These are phyloP conservation scores for Merluccius polli DNA, from an alignment of 2,797 vertebrate species.

Conservation along the genomic window DNA sequence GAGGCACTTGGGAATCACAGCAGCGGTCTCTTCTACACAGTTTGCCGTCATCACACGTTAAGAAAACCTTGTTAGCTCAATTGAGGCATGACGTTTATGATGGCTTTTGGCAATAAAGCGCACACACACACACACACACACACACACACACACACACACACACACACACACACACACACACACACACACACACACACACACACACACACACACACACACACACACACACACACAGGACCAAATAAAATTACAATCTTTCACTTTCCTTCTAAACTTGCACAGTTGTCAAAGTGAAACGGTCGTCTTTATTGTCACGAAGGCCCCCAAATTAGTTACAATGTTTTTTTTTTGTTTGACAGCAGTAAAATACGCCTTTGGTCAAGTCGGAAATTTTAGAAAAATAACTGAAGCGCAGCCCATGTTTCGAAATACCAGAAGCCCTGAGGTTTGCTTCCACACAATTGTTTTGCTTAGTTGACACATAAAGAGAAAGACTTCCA, in stretches of 20 bases:
- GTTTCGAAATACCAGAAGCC: conserved; percentile 59
- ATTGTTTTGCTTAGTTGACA: conserved; percentile 46
- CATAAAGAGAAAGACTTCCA: conserved; percentile 48
- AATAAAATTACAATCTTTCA: neutral
- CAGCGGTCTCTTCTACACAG: conserved; percentile 65
- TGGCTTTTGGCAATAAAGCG: neutral
- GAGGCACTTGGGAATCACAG: conserved; percentile 77
- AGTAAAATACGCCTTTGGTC: conserved; percentile 73
- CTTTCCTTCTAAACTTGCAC: neutral
- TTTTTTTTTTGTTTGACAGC: neutral
- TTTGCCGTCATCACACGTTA: neutral
- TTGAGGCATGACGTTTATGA: conserved; percentile 22
- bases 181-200: neutral
- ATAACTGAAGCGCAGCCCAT: conserved; percentile 57
- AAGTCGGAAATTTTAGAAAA: conserved; percentile 55
- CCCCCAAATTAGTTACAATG: neutral
- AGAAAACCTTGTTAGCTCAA: conserved; percentile 38
- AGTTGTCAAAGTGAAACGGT: neutral
- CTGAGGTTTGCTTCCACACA: conserved; percentile 48
- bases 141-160: neutral
- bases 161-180: neutral
- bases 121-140: neutral
- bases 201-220: neutral
- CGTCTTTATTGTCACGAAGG: neutral
- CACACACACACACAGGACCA: neutral